Evolutionary conservation across 2,797 vertebrate species (phyloP).

Genomic region (Myotis pilosus): DNA sequence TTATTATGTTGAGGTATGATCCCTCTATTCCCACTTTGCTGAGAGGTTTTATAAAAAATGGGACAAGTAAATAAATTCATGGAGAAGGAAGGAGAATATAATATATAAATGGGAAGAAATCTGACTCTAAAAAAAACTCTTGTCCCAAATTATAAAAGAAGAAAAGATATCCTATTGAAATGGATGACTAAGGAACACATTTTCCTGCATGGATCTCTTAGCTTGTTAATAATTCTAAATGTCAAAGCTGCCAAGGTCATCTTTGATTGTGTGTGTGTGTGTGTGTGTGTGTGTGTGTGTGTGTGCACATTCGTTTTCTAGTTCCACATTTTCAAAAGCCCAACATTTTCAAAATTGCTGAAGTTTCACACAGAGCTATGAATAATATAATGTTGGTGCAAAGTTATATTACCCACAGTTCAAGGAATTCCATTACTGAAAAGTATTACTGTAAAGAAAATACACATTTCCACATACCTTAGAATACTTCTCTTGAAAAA

Average conservation of each 20-base stretch:
- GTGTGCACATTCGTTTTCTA: neutral
- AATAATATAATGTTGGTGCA: neutral
- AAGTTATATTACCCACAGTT: neutral
- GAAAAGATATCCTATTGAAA: conserved; percentile 1
- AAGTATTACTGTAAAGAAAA: neutral
- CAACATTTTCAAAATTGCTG: neutral
- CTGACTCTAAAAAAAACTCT: neutral
- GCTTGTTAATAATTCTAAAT: conserved; percentile 2
- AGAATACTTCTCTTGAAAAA: neutral
- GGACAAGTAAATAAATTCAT: too few relatives aligned
- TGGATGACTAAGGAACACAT: neutral
- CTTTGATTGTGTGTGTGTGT: neutral
- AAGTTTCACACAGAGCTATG: neutral
- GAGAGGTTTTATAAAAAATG: too few relatives aligned
- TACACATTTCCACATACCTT: neutral
- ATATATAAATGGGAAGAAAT: neutral
- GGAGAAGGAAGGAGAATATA: neutral
- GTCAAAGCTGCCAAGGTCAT: conserved; percentile 29
- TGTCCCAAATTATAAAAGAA: neutral
- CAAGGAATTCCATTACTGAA: neutral
- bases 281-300: neutral
- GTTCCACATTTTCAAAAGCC: neutral
- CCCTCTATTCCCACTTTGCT: too few relatives aligned
- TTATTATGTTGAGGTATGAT: too few relatives aligned
- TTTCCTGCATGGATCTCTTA: neutral